A percentile compares a stretch with the other conserved stretches of the same genome.
Conservation (phyloP, 1,140 invertebrate genomes). For the Bombus turneri region DNA sequence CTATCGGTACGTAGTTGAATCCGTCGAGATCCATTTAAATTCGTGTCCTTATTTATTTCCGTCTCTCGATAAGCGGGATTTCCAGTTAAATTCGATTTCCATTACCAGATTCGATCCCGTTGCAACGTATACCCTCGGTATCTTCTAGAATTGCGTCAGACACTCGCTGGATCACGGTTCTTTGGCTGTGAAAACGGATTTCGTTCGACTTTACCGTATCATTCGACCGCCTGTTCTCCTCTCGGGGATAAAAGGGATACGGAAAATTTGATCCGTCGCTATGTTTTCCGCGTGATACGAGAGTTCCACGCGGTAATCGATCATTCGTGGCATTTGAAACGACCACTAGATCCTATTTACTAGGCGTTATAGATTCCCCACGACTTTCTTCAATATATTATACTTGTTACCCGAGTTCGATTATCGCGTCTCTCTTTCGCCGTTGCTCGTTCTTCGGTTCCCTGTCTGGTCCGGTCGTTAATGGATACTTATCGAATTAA, state of each 20-base stretch:
- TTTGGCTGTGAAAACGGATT: constrained; percentile 3
- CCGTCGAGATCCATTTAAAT: background rate
- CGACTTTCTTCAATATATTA: background rate
- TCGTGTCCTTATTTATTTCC: constrained; percentile 7
- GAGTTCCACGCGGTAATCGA: constrained; percentile 1
- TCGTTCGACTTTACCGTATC: background rate
- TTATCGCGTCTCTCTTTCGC: constrained; percentile 3
- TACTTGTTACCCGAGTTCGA: constrained; percentile 25
- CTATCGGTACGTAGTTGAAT: background rate
- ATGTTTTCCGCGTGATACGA: constrained; percentile 4
- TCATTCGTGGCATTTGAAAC: background rate
- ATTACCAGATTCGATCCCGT: constrained; percentile 26
- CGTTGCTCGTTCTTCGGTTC: background rate
- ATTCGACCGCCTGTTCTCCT: background rate
- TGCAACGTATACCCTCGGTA: background rate
- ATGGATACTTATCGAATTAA: constrained; percentile 73
- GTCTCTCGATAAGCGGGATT: background rate
- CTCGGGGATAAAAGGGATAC: background rate
- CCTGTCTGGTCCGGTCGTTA: constrained; percentile 47
- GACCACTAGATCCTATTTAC: background rate
- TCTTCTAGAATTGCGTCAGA: constrained; percentile 1
- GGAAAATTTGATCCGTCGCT: background rate
- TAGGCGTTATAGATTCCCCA: background rate
- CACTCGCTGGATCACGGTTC: background rate
- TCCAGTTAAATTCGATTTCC: constrained; percentile 18